phyloP scores from a whole-genome alignment of 2,888 invertebrate species.

The Noctua janthina region DNA sequence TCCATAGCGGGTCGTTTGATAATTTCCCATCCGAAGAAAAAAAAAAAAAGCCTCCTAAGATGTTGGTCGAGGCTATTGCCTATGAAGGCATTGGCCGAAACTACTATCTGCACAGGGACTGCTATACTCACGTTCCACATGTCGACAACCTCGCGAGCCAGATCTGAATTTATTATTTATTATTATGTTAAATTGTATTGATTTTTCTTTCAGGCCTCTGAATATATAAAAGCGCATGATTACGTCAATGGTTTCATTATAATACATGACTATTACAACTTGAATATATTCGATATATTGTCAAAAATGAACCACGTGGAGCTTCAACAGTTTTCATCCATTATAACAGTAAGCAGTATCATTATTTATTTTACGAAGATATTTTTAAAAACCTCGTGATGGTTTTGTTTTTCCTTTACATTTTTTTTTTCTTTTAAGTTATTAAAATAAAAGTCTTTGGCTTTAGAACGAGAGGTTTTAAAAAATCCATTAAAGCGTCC shows the following conservation, averaged over 20 bases:
- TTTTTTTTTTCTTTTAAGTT: too few relatives aligned
- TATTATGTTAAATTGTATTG: not conserved
- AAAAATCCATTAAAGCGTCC: too few relatives aligned
- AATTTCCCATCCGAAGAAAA: too few relatives aligned
- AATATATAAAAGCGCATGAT: conserved; percentile 69
- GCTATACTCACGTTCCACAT: too few relatives aligned
- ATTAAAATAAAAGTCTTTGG: too few relatives aligned
- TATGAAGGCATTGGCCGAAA: too few relatives aligned
- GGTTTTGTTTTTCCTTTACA: not conserved
- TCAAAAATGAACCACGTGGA: conserved; percentile 63
- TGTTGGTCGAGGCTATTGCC: too few relatives aligned
- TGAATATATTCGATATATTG: conserved; percentile 60
- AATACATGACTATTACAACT: conserved; percentile 61
- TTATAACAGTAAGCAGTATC: conserved; percentile 64
- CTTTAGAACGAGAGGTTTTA: too few relatives aligned
- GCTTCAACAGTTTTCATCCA: conserved; percentile 58
- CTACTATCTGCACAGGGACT: too few relatives aligned
- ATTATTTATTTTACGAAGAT: not conserved
- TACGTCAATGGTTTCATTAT: conserved; percentile 60
- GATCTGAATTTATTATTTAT: conserved; percentile 6
- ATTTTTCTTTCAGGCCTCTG: conserved; percentile 47
- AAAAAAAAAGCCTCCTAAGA: too few relatives aligned
- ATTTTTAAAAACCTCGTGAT: not conserved
- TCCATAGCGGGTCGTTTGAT: too few relatives aligned
- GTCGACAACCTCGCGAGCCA: not conserved